phyloP scores from a whole-genome alignment of 2,888 invertebrate species.

The Mesochorus sp. region DNA sequence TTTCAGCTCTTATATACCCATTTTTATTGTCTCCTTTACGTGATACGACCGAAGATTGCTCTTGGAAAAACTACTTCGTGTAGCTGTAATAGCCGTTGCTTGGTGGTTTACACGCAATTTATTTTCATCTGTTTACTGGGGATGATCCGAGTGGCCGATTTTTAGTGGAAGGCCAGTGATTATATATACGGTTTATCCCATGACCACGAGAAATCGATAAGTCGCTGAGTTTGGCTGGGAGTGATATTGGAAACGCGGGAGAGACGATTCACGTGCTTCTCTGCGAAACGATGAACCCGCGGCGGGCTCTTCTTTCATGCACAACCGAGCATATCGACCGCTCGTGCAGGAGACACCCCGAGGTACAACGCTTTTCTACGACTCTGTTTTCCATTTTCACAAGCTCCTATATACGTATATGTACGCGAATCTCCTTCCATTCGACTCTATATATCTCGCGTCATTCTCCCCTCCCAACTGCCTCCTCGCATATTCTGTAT shows the following conservation, averaged over 20 bases:
- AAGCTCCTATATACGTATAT: slow-evolving; percentile 24
- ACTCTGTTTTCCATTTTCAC: slow-evolving; percentile 66
- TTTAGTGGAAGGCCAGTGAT: neutral
- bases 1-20: neutral
- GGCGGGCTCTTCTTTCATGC: slow-evolving; percentile 4
- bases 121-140: neutral
- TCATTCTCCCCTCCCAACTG: neutral
- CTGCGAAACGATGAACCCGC: slow-evolving; percentile 22
- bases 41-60: too few relatives aligned
- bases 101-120: too few relatives aligned
- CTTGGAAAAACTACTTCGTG: neutral
- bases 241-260: slow-evolving; percentile 5
- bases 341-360: neutral
- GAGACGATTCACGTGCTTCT: slow-evolving; percentile 1
- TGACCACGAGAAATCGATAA: slow-evolving; percentile 36
- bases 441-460: neutral
- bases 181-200: neutral
- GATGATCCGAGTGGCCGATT: neutral
- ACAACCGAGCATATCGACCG: slow-evolving; percentile 25
- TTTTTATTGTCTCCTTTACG: too few relatives aligned
- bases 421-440: slow-evolving; percentile 17
- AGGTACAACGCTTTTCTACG: slow-evolving; percentile 35
- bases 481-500: neutral
- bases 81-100: neutral
- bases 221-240: neutral